phyloP scores from a whole-genome alignment of 2,797 vertebrate genomes.

The Siniperca scherzeri region DNA sequence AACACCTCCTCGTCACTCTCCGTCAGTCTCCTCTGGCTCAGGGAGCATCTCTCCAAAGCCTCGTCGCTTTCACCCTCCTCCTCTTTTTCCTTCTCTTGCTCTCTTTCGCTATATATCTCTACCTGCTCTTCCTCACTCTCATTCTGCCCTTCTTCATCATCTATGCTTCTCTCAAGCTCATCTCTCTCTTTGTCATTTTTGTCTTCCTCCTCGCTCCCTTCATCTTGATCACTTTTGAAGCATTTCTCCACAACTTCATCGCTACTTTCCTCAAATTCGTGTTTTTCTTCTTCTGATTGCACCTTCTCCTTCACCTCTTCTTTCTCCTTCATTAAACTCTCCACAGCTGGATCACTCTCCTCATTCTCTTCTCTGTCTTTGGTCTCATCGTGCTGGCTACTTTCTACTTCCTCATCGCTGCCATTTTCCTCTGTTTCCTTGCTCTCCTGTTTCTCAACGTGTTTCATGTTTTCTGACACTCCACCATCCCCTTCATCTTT shows the following conservation, averaged over 20 bases:
- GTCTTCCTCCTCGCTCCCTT: constrained; percentile 23
- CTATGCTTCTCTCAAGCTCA: constrained; percentile 13
- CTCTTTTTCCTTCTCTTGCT: constrained; percentile 9
- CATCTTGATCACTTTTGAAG: constrained; percentile 25
- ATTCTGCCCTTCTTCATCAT: background rate
- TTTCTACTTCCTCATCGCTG: constrained; percentile 3
- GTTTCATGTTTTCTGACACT: constrained; percentile 9
- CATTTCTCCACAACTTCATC: background rate
- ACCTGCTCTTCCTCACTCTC: constrained; percentile 25
- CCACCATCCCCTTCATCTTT: constrained; percentile 6
- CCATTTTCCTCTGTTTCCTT: constrained; percentile 15
- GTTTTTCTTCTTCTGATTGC: constrained; percentile 14
- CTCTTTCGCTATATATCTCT: background rate
- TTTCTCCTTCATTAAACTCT: constrained; percentile 16
- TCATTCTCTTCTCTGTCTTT: background rate
- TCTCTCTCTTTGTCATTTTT: constrained; percentile 10
- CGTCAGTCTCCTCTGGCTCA: constrained; percentile 46
- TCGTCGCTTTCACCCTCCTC: constrained; percentile 46
- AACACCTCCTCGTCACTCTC: constrained; percentile 47
- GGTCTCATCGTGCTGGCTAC: background rate
- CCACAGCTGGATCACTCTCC: background rate
- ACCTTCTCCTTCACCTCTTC: constrained; percentile 18
- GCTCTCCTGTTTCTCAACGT: constrained; percentile 1
- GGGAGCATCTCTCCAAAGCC: constrained; percentile 61
- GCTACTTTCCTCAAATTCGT: background rate